Conservation (phyloP, 2,888 invertebrate genomes). For the Lamproptera curius region DNA sequence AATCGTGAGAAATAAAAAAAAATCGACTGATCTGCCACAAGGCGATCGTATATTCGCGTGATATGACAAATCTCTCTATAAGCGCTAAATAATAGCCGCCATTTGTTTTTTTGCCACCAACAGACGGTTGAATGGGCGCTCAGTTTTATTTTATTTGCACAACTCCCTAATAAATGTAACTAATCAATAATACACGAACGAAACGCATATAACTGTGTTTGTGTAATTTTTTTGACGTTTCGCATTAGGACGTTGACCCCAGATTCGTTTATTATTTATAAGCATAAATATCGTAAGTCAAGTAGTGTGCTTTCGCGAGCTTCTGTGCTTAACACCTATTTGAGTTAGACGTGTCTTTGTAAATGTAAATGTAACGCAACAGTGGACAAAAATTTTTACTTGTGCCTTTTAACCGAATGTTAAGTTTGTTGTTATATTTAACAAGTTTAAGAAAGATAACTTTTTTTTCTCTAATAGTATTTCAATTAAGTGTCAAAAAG, state of each 20-base stretch:
- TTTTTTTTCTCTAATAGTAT: too few species aligned
- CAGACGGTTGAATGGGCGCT: constrained; percentile 9
- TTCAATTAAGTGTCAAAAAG: too few species aligned
- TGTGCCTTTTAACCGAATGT: too few species aligned
- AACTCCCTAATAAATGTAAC: constrained; percentile 14
- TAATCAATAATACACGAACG: constrained; percentile 18
- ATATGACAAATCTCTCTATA: constrained; percentile 5
- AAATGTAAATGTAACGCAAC: too few species aligned
- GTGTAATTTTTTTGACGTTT: too few species aligned
- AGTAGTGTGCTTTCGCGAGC: constrained; percentile 3
- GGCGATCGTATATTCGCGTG: background rate
- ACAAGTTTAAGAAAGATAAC: too few species aligned
- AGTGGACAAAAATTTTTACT: too few species aligned
- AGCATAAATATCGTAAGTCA: constrained; percentile 15
- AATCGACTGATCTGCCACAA: too few species aligned
- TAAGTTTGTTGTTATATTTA: too few species aligned
- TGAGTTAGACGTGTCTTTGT: too few species aligned
- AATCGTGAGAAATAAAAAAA: too few species aligned
- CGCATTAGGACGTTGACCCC: constrained; percentile 27
- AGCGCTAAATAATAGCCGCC: constrained; percentile 1
- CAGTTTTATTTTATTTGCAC: constrained; percentile 7
- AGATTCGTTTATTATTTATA: constrained; percentile 22
- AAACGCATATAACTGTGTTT: constrained; percentile 17
- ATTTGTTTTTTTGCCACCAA: constrained; percentile 2
- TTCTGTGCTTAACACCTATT: too few species aligned